Evolutionary conservation across 2,113 vertebrate species (phyloP), one percentile per base, ranked within the genome.

Genomic region (Trachemys scripta): DNA sequence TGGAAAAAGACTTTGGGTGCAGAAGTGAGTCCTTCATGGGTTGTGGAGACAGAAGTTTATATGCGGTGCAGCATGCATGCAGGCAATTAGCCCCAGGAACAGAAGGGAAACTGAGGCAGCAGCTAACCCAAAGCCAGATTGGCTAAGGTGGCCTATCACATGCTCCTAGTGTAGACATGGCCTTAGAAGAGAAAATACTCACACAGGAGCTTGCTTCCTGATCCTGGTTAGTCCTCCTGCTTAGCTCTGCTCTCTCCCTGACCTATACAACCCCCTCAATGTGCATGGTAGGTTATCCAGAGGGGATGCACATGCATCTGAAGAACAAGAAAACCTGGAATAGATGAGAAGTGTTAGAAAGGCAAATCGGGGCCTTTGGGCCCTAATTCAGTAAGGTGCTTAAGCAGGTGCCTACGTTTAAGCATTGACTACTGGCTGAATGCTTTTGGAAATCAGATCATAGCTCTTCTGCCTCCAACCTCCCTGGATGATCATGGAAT

Each of bases 401-500:
- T 96, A 96, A 94, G 83, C 27, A 1, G 83, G 11, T 87, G 90
- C 92, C 96, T 96, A 94, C 27, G 24, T 47, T 45, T 47, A 47
- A 96, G 93, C n/a, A 22, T 89, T 96, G 94, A 93, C 93, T 95
- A 85, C 85, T 91, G 90, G 93, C 81, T 65, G 92, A 79, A 79
- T 1, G 0, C 84, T 95, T 96, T 0, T 11, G 85, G 93, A 97
- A 96, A 93, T 94, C 90, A 97, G 96, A 79, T 94, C 89, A 93
- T 54, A 25, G 8, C 17, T 91, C 81, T 84, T 5, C 93, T 96
- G 93, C 82, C 79, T 87, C 82, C 88, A 90, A 82, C 10, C 16
- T 38, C 94, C 54, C 72, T 82, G 65, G 19, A 22, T 11, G 50
- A 57, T 90, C 1, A 0, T n/a, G 50, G 76, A 89, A 90, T 83